These are phyloP conservation scores for Lucinisca nassula DNA, from an alignment of 2,888 invertebrate genomes.

Conservation along the genomic window DNA sequence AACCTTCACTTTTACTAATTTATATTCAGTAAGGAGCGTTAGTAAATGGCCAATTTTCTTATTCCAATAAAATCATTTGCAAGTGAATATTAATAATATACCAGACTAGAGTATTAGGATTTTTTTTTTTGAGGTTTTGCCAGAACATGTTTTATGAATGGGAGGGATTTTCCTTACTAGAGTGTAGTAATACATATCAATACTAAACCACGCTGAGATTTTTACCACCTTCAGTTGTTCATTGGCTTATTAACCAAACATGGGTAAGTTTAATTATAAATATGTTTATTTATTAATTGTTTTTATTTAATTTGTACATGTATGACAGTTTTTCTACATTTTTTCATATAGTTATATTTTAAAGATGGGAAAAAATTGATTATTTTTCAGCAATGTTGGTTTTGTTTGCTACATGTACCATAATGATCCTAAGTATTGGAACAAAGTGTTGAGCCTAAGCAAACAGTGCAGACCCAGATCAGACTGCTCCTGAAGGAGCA, in stretches of 20 bases:
- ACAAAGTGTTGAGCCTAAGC: no score
- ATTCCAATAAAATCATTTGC: background rate
- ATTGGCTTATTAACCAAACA: background rate
- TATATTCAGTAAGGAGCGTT: no score
- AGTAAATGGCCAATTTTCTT: background rate
- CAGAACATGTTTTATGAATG: conserved; percentile 9
- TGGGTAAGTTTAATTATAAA: background rate
- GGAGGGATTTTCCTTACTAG: background rate
- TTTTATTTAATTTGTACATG: background rate
- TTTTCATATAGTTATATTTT: no score
- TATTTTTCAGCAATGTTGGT: no score
- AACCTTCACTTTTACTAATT: no score
- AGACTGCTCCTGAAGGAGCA: no score
- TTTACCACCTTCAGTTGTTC: background rate
- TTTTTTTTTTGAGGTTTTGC: conserved; percentile 3
- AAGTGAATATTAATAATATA: background rate
- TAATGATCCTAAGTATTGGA: no score
- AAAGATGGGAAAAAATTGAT: no score
- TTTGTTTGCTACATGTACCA: no score
- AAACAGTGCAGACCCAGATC: no score
- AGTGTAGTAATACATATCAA: background rate
- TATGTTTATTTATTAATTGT: background rate
- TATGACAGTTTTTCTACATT: no score
- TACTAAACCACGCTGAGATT: background rate
- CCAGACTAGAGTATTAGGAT: background rate